Evolutionary conservation across 1,140 invertebrate species (phyloP).

Genomic region (Apis cerana): DNA sequence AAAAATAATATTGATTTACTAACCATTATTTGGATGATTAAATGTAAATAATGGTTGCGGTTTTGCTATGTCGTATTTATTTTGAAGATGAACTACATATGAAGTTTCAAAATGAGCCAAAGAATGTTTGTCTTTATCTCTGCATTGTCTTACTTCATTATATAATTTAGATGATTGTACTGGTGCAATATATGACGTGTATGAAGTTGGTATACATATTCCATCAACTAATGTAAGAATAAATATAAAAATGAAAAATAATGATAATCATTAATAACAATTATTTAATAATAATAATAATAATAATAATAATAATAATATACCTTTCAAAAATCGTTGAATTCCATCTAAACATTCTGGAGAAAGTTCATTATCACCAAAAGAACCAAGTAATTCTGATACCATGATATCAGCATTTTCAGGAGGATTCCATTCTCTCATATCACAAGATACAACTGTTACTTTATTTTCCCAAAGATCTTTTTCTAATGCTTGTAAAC

Average conservation of each 20-base stretch:
- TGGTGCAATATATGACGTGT: constrained; percentile 95
- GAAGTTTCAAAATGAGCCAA: constrained; percentile 90
- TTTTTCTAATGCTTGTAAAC: constrained; percentile 88
- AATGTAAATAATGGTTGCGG: constrained; percentile 94
- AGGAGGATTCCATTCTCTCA: constrained; percentile 91
- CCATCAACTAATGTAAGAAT: constrained; percentile 84
- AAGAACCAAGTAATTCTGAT: constrained; percentile 97
- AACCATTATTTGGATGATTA: constrained; percentile 90
- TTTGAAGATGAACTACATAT: constrained; percentile 96
- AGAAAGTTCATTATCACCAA: constrained; percentile 99
- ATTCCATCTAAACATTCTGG: constrained; percentile 99
- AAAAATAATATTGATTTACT: constrained; percentile 13
- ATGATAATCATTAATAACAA: too few species aligned
- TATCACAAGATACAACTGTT: constrained; percentile 92
- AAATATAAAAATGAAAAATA: background rate
- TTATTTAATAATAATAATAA: background rate
- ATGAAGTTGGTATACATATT: constrained; percentile 95
- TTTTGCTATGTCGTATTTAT: constrained; percentile 91
- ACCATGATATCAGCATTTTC: constrained; percentile 97
- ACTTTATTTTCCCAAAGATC: constrained; percentile 91
- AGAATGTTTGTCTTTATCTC: constrained; percentile 83
- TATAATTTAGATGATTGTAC: constrained; percentile 90
- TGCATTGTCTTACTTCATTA: constrained; percentile 85
- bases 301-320: constrained; percentile 31
- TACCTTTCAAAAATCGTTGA: constrained; percentile 92